phyloP scores from a whole-genome alignment of 2,888 invertebrate species.

The Eilema depressum region DNA sequence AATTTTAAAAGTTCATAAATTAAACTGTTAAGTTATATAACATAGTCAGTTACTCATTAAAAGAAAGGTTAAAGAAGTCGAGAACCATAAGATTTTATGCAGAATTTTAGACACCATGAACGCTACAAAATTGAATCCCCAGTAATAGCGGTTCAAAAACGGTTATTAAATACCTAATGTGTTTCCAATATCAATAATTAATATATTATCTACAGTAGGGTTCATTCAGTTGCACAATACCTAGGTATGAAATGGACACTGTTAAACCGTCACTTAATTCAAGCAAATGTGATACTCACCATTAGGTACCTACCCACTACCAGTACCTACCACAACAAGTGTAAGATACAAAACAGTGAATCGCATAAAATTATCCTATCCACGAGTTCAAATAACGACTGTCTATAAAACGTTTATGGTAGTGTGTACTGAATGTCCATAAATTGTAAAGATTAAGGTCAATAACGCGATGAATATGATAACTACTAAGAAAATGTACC shows the following conservation, averaged over 20 bases:
- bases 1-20: slow-evolving; percentile 57
- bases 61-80: slow-evolving; percentile 21
- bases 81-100: not conserved
- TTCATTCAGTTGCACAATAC: not conserved
- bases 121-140: not conserved
- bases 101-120: not conserved
- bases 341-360: slow-evolving; percentile 61
- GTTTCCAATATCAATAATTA: not conserved
- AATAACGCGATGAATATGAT: slow-evolving; percentile 82
- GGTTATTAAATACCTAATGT: not conserved
- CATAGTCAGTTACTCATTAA: slow-evolving; percentile 51
- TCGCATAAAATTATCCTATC: slow-evolving; percentile 65
- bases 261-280: not conserved
- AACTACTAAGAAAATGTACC: slow-evolving; percentile 68
- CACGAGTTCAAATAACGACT: slow-evolving; percentile 76
- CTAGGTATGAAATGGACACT: not conserved
- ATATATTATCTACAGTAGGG: not conserved
- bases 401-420: slow-evolving; percentile 82
- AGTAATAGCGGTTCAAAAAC: not conserved
- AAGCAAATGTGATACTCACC: not conserved
- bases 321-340: slow-evolving; percentile 24
- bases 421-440: slow-evolving; percentile 79
- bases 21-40: slow-evolving; percentile 55
- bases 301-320: no score
- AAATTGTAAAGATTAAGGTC: slow-evolving; percentile 84